These are phyloP conservation scores for Thaumetopoea pityocampa DNA, from an alignment of 1,140 invertebrate species.

Conservation along the genomic window DNA sequence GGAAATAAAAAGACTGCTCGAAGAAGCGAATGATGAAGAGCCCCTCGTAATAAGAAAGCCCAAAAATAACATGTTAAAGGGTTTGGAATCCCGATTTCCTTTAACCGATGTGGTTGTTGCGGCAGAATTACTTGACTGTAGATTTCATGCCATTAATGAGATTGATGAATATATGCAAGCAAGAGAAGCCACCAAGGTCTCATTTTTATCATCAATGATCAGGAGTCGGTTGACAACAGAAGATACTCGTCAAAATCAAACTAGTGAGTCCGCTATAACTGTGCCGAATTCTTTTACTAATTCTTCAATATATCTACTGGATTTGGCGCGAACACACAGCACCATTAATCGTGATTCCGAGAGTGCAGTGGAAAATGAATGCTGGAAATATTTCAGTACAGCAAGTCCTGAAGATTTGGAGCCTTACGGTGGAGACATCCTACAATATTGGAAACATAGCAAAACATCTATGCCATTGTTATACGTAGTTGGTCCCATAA, in stretches of 20 bases:
- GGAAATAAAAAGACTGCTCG: background rate
- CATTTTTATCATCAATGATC: background rate
- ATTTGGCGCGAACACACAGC: background rate
- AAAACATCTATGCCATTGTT: constrained; percentile 7
- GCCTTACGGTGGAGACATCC: background rate
- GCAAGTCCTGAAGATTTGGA: background rate
- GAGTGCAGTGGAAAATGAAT: background rate
- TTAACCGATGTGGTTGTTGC: background rate
- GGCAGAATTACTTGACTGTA: constrained; percentile 3
- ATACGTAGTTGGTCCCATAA: too few species aligned
- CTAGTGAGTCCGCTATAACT: background rate
- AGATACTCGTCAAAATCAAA: background rate
- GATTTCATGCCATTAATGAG: background rate
- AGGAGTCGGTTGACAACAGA: background rate
- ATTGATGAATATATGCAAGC: constrained; percentile 2
- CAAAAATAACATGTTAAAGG: background rate
- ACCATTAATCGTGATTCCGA: background rate
- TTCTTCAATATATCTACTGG: background rate
- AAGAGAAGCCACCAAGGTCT: background rate
- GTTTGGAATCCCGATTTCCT: background rate
- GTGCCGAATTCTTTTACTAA: background rate
- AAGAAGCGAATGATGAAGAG: constrained; percentile 2
- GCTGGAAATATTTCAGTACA: background rate
- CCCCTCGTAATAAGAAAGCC: background rate
- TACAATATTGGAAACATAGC: constrained; percentile 14